A percentile compares a stretch with the other conserved stretches of the same genome.
phyloP scores from a whole-genome alignment of 1,140 invertebrate species.

The Zaprionus ghesquierei region DNA sequence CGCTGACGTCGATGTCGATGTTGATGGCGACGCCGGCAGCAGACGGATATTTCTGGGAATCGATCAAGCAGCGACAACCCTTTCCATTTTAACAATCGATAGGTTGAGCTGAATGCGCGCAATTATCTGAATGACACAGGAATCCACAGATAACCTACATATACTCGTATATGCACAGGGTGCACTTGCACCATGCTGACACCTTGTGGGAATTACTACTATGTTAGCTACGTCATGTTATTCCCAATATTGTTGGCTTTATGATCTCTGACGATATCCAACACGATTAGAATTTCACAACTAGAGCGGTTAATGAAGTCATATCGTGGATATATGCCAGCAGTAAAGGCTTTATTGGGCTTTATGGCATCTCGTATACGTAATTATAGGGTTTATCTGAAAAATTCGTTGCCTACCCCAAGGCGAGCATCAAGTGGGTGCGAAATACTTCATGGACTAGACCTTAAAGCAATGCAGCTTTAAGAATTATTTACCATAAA shows the following conservation, averaged over 20 bases:
- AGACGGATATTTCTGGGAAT: constrained; percentile 1
- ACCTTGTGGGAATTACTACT: background rate
- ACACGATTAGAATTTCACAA: constrained; percentile 22
- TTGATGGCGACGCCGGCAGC: too few relatives aligned
- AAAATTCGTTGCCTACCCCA: constrained; percentile 17
- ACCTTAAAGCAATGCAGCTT: too few relatives aligned
- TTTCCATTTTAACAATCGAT: background rate
- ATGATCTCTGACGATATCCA: background rate
- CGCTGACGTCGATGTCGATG: background rate
- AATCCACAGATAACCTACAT: background rate
- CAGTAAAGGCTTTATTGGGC: background rate
- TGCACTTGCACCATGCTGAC: background rate
- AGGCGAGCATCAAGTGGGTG: background rate
- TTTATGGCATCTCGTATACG: constrained; percentile 5
- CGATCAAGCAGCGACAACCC: background rate
- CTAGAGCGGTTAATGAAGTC: background rate
- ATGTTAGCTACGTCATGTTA: background rate
- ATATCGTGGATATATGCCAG: constrained; percentile 10
- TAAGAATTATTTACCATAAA: background rate
- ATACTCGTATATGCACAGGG: background rate
- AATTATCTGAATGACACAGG: background rate
- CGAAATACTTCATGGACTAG: background rate
- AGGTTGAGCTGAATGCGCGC: background rate
- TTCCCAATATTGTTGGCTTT: background rate
- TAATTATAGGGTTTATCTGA: background rate